A percentile compares a stretch with the other conserved stretches of the same genome.
These are phyloP conservation scores for Bombus polaris DNA, from an alignment of 1,140 invertebrate genomes.

Conservation along the genomic window DNA sequence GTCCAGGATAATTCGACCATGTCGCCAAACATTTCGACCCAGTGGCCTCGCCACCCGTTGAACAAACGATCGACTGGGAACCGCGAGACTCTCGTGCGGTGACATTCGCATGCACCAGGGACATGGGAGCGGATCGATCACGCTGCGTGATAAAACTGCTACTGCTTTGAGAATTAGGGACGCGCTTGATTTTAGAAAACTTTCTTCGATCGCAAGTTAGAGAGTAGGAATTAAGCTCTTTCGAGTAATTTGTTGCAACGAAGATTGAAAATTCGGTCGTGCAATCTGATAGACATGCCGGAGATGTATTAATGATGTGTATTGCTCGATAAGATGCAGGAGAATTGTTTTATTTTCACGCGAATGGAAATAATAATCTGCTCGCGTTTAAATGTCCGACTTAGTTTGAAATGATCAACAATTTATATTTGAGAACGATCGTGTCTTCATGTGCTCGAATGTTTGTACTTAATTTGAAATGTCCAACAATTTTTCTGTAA, in stretches of 20 bases:
- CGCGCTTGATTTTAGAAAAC: neutral
- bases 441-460: too few species aligned
- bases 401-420: too few species aligned
- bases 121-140: constrained; percentile 29
- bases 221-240: neutral
- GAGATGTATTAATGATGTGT: too few species aligned
- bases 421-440: too few species aligned
- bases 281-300: too few species aligned
- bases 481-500: too few species aligned
- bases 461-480: too few species aligned
- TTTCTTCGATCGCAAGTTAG: neutral
- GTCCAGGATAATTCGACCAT: constrained; percentile 12
- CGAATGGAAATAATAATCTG: too few species aligned
- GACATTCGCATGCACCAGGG: constrained; percentile 40
- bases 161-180: neutral
- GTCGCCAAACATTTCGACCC: constrained; percentile 47
- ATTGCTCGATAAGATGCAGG: too few species aligned
- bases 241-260: neutral
- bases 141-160: neutral
- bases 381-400: too few species aligned
- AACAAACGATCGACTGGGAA: constrained; percentile 22
- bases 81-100: constrained; percentile 10
- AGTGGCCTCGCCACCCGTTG: constrained; percentile 10
- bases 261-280: too few species aligned
- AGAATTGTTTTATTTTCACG: too few species aligned